These are phyloP conservation scores for Thryonomys swinderianus DNA, from an alignment of 2,113 vertebrate species.

Conservation along the genomic window DNA sequence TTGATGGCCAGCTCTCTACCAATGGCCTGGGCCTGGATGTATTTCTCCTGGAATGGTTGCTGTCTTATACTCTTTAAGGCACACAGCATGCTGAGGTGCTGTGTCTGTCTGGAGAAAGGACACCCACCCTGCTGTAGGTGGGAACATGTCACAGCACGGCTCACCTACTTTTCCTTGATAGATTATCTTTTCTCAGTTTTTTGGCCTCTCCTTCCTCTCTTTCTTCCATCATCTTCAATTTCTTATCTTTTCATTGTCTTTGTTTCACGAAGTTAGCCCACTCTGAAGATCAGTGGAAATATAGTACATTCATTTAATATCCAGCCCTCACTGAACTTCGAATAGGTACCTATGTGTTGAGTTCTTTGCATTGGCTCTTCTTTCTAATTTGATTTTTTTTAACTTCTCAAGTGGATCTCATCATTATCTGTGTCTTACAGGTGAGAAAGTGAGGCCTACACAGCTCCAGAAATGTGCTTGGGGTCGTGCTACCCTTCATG, in stretches of 20 bases:
- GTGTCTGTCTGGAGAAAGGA: neutral
- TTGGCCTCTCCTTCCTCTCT: neutral
- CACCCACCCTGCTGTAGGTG: too few species aligned
- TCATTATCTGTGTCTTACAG: neutral
- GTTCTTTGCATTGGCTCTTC: neutral
- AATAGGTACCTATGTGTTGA: too few species aligned
- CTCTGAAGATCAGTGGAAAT: neutral
- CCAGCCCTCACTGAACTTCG: neutral
- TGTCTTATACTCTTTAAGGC: neutral
- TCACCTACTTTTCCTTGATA: neutral
- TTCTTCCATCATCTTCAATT: neutral
- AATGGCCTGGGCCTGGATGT: too few species aligned
- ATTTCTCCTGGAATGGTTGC: neutral
- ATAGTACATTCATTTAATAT: too few species aligned
- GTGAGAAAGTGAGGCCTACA: neutral
- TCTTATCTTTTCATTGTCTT: neutral
- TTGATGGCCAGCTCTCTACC: neutral
- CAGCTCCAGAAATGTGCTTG: neutral
- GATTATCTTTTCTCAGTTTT: neutral
- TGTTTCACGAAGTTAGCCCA: neutral
- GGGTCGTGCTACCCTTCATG: neutral
- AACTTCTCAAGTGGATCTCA: neutral
- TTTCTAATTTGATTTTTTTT: neutral
- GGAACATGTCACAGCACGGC: neutral
- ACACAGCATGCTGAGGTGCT: neutral